These are phyloP conservation scores for Sisor rabdophorus DNA, from an alignment of 2,113 vertebrate species.

Conservation along the genomic window DNA sequence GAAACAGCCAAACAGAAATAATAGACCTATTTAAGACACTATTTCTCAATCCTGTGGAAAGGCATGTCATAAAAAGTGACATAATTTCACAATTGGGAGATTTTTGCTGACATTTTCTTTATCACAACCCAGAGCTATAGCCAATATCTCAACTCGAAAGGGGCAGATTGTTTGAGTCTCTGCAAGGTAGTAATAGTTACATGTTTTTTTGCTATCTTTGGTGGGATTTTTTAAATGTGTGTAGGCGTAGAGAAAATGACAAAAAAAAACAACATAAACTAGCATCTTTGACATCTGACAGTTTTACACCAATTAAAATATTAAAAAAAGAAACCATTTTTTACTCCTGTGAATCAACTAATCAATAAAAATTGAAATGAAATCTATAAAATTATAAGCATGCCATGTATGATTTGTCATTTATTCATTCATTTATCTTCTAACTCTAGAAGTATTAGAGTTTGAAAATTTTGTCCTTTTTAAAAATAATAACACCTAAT, in stretches of 20 bases:
- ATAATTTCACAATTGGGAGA: constrained; percentile 44
- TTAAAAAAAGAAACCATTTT: no score
- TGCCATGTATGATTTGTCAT: no score
- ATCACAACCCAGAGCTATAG: constrained; percentile 18
- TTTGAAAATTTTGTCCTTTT: no score
- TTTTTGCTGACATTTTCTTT: constrained; percentile 35
- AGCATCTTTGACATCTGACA: constrained; percentile 2
- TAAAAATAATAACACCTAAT: no score
- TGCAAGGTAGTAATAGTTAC: constrained; percentile 34
- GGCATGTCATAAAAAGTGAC: constrained; percentile 36
- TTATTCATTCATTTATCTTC: no score
- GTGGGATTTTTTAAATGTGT: constrained; percentile 16
- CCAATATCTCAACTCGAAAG: constrained; percentile 13
- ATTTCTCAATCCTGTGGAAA: constrained; percentile 31
- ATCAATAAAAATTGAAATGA: no score
- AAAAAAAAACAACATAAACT: constrained; percentile 23
- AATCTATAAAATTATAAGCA: no score
- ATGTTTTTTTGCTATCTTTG: constrained; percentile 28
- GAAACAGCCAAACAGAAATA: constrained; percentile 10
- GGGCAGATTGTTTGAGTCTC: constrained; percentile 34
- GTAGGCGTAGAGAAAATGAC: background rate
- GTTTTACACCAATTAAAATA: background rate
- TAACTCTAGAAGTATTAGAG: no score
- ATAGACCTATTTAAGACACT: constrained; percentile 30
- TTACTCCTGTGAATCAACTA: no score